These are phyloP conservation scores for Poecile atricapillus DNA, from an alignment of 2,113 vertebrate species.

Conservation along the genomic window DNA sequence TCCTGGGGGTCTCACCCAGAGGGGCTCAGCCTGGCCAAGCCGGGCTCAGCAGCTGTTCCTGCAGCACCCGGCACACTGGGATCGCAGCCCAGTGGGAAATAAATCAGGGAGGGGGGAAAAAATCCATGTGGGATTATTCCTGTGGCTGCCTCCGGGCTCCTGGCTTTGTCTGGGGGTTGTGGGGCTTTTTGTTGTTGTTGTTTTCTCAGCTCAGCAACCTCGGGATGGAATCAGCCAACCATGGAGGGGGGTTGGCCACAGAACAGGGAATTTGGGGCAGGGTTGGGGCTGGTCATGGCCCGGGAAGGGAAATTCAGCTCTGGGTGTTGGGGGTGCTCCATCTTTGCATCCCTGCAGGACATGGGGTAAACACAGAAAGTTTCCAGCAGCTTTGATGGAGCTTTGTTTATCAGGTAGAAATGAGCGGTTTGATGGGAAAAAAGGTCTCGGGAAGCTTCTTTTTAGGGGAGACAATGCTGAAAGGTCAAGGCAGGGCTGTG, in stretches of 20 bases:
- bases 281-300: not conserved
- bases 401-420: not conserved
- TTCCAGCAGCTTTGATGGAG: not conserved
- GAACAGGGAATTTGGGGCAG: not conserved
- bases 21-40: not conserved
- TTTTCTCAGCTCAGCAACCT: not conserved
- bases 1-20: not conserved
- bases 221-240: not conserved
- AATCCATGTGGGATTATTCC: not conserved
- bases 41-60: not conserved
- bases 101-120: not conserved
- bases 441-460: not conserved
- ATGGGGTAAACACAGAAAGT: not conserved
- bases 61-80: not conserved
- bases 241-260: not conserved
- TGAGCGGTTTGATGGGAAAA: not conserved
- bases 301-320: not conserved
- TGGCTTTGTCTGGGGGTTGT: not conserved
- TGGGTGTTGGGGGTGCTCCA: not conserved
- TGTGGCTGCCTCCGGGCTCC: not conserved
- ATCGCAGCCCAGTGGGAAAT: not conserved
- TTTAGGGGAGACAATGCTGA: not conserved
- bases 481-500: fast-evolving
- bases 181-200: not conserved
- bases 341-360: not conserved